phyloP scores from a whole-genome alignment of 2,888 invertebrate genomes.

The Platycnemis pennipes region DNA sequence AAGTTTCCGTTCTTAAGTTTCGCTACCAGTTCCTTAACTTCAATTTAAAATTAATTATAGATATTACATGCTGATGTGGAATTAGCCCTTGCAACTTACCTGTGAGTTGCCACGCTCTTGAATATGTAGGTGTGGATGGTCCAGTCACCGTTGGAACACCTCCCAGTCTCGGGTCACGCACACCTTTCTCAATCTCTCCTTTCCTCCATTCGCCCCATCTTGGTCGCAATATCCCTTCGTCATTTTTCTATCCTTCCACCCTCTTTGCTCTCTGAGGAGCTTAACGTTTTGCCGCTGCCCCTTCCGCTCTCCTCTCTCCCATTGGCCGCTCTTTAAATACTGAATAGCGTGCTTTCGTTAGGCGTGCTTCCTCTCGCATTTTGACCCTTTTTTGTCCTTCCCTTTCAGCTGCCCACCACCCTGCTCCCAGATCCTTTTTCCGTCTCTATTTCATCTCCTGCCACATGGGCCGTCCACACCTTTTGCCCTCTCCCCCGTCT shows the following conservation, averaged over 20 bases:
- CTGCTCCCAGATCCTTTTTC: background rate
- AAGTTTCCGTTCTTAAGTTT: too few species aligned
- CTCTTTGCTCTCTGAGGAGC: background rate
- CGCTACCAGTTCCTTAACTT: too few species aligned
- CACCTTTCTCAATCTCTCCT: background rate
- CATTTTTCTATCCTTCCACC: background rate
- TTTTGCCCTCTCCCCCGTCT: background rate
- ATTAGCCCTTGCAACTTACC: too few species aligned
- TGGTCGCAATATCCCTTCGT: background rate
- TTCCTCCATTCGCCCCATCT: background rate
- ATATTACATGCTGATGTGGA: too few species aligned
- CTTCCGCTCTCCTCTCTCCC: background rate
- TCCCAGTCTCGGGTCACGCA: too few species aligned
- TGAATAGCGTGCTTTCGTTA: background rate
- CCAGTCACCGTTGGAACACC: too few species aligned
- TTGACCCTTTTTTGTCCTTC: background rate
- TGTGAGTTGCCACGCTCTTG: too few species aligned
- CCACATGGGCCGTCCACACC: background rate
- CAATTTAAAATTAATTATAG: too few species aligned
- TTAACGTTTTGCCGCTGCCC: background rate
- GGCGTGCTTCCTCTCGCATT: background rate
- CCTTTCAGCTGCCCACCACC: too few species aligned
- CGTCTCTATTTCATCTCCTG: background rate
- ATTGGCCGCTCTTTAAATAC: background rate
- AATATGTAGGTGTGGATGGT: too few species aligned